Evolutionary conservation across 1,140 invertebrate genomes (phyloP).

Genomic region (Drosophila nigromelanica): DNA sequence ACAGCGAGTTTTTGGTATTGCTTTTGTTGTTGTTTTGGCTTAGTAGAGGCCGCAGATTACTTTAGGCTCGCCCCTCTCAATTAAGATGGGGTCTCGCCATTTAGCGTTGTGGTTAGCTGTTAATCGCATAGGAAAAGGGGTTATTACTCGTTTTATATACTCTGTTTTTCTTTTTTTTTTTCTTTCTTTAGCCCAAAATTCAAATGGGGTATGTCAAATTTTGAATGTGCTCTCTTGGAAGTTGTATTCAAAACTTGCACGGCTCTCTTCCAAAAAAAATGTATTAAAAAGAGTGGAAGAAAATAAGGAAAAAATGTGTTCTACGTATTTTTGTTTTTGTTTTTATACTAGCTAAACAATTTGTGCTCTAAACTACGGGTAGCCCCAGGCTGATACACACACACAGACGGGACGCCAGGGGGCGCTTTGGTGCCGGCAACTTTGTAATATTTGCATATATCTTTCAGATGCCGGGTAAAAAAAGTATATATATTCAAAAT

Average conservation of each 20-base stretch:
- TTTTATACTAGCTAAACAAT: constrained; percentile 9
- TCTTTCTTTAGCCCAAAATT: constrained; percentile 38
- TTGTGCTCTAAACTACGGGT: constrained; percentile 19
- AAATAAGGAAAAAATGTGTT: not conserved
- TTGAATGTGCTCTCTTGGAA: constrained; percentile 43
- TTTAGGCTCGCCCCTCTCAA: constrained; percentile 2
- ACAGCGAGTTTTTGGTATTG: constrained; percentile 21
- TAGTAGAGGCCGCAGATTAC: constrained; percentile 63
- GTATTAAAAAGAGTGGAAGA: constrained; percentile 24
- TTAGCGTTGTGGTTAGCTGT: constrained; percentile 25
- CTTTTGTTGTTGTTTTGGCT: constrained; percentile 36
- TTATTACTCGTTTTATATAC: constrained; percentile 29
- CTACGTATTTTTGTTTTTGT: not conserved
- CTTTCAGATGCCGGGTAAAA: constrained; percentile 42
- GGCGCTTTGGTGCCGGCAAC: constrained; percentile 51
- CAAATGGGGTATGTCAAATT: constrained; percentile 43
- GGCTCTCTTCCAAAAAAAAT: constrained; percentile 44
- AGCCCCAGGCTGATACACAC: constrained; percentile 33
- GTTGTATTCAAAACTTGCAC: constrained; percentile 47
- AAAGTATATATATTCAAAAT: constrained; percentile 12
- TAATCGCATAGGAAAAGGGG: constrained; percentile 1
- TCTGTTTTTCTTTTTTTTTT: constrained; percentile 14
- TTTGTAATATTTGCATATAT: constrained; percentile 72
- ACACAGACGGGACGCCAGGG: constrained; percentile 40
- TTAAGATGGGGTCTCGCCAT: constrained; percentile 12